Conservation (phyloP, 2,797 vertebrate species). For the Sebastolobus altivelis region DNA sequence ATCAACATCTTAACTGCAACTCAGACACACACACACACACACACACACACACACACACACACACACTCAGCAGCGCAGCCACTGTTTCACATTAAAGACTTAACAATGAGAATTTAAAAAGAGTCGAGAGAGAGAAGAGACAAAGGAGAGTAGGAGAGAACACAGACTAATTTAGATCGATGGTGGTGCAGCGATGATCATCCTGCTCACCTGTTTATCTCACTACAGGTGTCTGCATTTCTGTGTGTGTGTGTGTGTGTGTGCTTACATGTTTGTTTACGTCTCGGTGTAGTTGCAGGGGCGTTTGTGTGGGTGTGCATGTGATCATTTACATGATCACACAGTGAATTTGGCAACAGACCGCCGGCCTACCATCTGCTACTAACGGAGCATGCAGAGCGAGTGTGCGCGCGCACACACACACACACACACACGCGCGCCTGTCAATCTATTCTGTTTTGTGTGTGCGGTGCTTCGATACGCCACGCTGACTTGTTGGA, state of each 20-base stretch:
- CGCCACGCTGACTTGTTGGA: conserved; percentile 68
- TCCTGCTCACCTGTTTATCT: conserved; percentile 50
- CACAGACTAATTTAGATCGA: conserved; percentile 29
- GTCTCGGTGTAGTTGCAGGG: conserved; percentile 35
- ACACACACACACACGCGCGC: conserved; percentile 48
- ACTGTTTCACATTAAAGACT: conserved; percentile 61
- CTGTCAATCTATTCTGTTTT: conserved; percentile 64
- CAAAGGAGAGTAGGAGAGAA: conserved; percentile 19
- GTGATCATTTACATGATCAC: conserved; percentile 79
- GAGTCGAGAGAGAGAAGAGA: background rate
- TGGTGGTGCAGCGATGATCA: background rate
- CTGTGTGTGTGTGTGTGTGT: background rate
- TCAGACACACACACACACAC: conserved; percentile 14
- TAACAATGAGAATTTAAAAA: conserved; percentile 45
- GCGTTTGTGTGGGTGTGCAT: conserved; percentile 56
- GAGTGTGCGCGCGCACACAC: conserved; percentile 12
- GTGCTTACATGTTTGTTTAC: conserved; percentile 42
- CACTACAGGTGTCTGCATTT: conserved; percentile 32
- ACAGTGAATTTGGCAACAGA: conserved; percentile 74
- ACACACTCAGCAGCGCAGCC: conserved; percentile 8
- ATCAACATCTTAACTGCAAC: conserved; percentile 69
- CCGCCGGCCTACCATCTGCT: conserved; percentile 76
- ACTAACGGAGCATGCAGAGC: conserved; percentile 57
- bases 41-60: conserved; percentile 1
- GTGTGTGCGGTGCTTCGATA: conserved; percentile 48